Evolutionary conservation across 1,140 invertebrate genomes (phyloP).

Genomic region (Andrena cerasifolii): DNA sequence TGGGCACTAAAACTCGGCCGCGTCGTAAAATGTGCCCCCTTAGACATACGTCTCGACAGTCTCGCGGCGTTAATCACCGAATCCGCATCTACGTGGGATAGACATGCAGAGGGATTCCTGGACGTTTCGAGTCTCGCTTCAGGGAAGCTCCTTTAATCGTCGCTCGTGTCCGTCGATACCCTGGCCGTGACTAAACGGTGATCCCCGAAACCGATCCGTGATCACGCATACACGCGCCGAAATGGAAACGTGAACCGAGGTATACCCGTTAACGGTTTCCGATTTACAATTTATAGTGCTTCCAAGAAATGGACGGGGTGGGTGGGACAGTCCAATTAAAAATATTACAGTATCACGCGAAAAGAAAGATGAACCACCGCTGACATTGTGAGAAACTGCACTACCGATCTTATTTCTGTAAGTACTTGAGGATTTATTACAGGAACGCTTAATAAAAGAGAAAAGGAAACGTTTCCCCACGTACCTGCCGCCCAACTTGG

Average conservation of each 20-base stretch:
- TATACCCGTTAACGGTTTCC: too few species aligned
- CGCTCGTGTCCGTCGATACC: constrained; percentile 22
- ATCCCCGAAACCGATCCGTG: constrained; percentile 17
- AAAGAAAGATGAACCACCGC: too few species aligned
- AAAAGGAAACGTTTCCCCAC: too few species aligned
- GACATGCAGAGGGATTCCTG: constrained; percentile 39
- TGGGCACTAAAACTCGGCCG: constrained; percentile 54
- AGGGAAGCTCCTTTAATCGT: constrained; percentile 37
- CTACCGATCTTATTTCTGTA: too few species aligned
- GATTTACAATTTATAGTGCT: neutral
- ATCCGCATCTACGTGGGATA: constrained; percentile 18
- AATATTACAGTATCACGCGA: too few species aligned
- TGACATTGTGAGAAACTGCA: too few species aligned
- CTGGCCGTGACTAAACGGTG: constrained; percentile 7
- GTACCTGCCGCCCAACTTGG: too few species aligned
- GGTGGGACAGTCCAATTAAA: too few species aligned
- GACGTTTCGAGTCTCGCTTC: constrained; percentile 1
- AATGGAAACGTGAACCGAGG: neutral
- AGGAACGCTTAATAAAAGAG: too few species aligned
- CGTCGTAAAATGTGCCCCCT: constrained; percentile 57
- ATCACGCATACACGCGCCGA: constrained; percentile 17
- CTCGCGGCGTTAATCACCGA: constrained; percentile 51
- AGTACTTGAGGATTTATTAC: too few species aligned
- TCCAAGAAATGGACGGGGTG: too few species aligned
- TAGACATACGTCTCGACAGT: constrained; percentile 46